These are phyloP conservation scores for Tragelaphus imberbis DNA, from an alignment of 2,113 vertebrate species.

Conservation along the genomic window DNA sequence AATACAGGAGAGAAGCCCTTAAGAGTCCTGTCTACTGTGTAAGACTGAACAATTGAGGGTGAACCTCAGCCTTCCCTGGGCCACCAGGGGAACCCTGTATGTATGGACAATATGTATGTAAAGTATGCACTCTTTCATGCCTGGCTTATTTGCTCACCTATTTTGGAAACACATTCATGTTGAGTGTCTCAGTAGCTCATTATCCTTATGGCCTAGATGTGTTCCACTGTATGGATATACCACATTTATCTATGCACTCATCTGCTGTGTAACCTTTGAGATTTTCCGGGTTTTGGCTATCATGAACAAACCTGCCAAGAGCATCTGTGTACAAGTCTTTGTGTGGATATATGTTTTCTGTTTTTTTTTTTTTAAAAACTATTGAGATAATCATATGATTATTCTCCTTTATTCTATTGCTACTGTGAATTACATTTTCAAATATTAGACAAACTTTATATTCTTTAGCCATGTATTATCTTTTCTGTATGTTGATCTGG, in stretches of 20 bases:
- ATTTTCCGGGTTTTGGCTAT: background rate
- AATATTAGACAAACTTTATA: background rate
- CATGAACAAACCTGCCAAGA: background rate
- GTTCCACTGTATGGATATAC: background rate
- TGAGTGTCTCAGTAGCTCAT: background rate
- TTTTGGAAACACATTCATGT: background rate
- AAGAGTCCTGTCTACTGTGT: background rate
- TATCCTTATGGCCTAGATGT: background rate
- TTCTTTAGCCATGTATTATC: background rate
- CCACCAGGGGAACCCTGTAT: background rate
- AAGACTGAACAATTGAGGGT: background rate
- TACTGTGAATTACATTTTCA: background rate
- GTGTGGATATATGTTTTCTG: no score
- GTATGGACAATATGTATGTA: background rate
- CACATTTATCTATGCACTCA: background rate
- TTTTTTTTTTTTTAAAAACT: background rate
- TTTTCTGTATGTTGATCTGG: background rate
- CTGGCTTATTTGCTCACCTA: background rate
- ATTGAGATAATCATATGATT: background rate
- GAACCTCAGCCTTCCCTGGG: background rate
- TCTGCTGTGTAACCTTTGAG: background rate
- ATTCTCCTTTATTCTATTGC: background rate
- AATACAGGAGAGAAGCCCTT: background rate
- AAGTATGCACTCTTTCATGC: accelerated
- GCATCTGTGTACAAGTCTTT: background rate